Conservation (phyloP, 2,888 invertebrate species). For the Elysia crispata region DNA sequence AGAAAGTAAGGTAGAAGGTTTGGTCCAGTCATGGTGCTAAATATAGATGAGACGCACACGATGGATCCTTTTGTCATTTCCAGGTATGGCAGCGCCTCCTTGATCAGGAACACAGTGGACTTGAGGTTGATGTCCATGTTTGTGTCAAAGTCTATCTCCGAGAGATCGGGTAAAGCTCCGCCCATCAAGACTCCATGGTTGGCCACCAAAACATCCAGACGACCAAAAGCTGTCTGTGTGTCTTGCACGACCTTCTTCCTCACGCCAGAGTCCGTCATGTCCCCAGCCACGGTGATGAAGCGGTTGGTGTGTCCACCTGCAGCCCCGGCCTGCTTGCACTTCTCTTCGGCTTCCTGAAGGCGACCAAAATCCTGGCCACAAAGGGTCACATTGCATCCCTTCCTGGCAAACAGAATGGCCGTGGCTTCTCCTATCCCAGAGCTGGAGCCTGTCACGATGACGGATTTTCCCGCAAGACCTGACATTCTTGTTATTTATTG, state of each 20-base stretch:
- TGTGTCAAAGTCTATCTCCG: not conserved
- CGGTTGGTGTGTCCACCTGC: not conserved
- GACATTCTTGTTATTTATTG: no score
- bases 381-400: not conserved
- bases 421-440: slow-evolving; percentile 2
- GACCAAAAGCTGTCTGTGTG: not conserved
- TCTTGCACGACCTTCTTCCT: not conserved
- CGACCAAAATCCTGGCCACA: not conserved
- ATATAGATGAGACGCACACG: slow-evolving; percentile 88
- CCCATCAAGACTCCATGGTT: not conserved
- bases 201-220: not conserved
- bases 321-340: not conserved
- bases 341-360: not conserved
- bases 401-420: not conserved
- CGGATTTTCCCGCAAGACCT: not conserved
- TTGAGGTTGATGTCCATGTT: not conserved
- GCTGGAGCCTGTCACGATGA: slow-evolving; percentile 9
- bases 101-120: not conserved
- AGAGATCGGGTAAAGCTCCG: not conserved
- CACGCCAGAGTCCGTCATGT: not conserved
- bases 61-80: slow-evolving; percentile 79
- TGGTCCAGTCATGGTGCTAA: not conserved
- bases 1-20: not conserved
- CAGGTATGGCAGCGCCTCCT: slow-evolving; percentile 84
- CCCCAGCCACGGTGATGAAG: not conserved